Conservation (phyloP, 2,888 invertebrate genomes). For the Rotaria magnacalcarata region DNA sequence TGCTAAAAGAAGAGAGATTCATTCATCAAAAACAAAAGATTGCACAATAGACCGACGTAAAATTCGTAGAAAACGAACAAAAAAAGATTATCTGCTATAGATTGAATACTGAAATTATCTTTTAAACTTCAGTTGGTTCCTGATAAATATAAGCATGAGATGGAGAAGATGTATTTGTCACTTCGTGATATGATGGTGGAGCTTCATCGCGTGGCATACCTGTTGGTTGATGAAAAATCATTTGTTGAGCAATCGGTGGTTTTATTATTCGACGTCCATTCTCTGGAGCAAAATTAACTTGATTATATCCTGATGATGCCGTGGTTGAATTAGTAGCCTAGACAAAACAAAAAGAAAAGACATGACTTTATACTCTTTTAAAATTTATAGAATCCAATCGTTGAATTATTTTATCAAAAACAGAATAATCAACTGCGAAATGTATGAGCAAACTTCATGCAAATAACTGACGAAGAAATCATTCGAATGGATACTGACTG, state of each 20-base stretch:
- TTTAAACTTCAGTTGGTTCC: slow-evolving; percentile 28
- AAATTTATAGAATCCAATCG: too few relatives aligned
- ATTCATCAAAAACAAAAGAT: not conserved
- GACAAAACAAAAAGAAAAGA: too few relatives aligned
- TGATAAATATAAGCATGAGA: slow-evolving; percentile 25
- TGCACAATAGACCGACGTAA: not conserved
- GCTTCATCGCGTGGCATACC: not conserved
- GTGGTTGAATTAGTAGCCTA: not conserved
- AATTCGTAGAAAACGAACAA: not conserved
- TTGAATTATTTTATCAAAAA: too few relatives aligned
- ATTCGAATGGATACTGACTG: too few relatives aligned
- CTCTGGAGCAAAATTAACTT: not conserved
- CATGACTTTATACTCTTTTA: too few relatives aligned
- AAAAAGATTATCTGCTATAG: not conserved
- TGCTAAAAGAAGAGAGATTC: slow-evolving; percentile 11
- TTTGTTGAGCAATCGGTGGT: not conserved
- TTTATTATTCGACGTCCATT: not conserved
- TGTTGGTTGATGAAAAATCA: not conserved
- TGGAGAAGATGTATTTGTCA: not conserved
- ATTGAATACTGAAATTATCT: not conserved
- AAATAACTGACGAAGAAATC: too few relatives aligned
- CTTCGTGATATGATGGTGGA: slow-evolving; percentile 22
- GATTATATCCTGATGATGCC: not conserved
- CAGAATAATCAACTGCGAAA: too few relatives aligned
- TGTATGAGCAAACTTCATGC: too few relatives aligned